Base-by-base conservation (phyloP, 2,797 vertebrate genomes). In the Heteromormyrus szaboi region DNA sequence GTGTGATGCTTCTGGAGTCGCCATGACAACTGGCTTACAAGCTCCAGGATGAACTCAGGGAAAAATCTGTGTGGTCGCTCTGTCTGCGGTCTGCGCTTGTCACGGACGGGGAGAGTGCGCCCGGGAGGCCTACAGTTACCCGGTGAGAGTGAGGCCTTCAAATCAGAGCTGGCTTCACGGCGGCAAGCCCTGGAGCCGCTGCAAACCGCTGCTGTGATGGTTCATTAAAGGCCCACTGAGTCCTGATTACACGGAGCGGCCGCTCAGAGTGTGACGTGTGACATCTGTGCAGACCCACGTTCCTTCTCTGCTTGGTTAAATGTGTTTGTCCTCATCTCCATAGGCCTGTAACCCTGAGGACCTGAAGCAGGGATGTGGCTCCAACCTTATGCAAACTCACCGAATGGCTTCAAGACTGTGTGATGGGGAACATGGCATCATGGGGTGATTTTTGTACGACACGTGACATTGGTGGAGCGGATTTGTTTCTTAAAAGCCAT, bases 341-440 rank as follows among this genome's bases (percentile, higher is more conserved):
- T 95, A 96, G 96, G 96, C 92, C 93, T 97, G 93, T 97, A 95
- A 94, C 92, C 92, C 94, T 2, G 92, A 92, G 89, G 91, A 93
- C 51, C 85, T 56, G 51, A 25, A 86, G 93, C 91, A 85, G 1
- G 89, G 93, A 94, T 94, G 93, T 92, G 93, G 93, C 94, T 93
- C 93, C 93, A 95, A 94, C 91, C 94, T 96, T 96, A 97, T 96
- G 96, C 96, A 96, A 96, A 37, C 95, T 93, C 91, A 93, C 93
- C 92, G 94, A 95, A 95, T 93, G 95, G 96, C 96, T 96, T 95
- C 88, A 95, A 94, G 94, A 95, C 88, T 91, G 91, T 94, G 93
- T 93, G 93, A 92, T 88, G 89, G 85, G 88, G 88, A 91, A 76
- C 92, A 90, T 95, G 88, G 94, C 51, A 56, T 51, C 92, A 88